Evolutionary conservation across 1,140 invertebrate genomes (phyloP).

Genomic region (Heterodera schachtii): DNA sequence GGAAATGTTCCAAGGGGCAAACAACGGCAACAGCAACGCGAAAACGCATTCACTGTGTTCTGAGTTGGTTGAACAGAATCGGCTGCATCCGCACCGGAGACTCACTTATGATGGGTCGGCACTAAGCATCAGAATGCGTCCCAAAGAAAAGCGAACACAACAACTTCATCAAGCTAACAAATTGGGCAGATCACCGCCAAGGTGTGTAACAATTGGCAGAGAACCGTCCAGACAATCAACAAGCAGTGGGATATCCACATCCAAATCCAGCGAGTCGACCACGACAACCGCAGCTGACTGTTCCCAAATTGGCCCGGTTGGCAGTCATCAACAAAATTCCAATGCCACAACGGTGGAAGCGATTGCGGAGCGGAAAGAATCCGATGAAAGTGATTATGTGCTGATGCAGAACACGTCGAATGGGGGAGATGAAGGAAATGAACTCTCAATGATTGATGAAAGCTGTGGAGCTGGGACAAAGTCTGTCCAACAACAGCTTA

Average conservation of each 20-base stretch:
- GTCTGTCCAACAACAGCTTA: conserved; percentile 15
- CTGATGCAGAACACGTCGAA: conserved; percentile 9
- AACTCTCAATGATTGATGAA: not conserved
- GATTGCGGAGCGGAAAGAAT: conserved; percentile 24
- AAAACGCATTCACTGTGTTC: not conserved
- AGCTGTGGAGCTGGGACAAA: not conserved
- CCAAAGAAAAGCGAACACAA: conserved; percentile 1
- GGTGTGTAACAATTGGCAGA: conserved; percentile 8
- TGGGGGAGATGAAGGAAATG: not conserved
- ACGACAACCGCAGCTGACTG: conserved; percentile 3
- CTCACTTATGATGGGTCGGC: conserved; percentile 11
- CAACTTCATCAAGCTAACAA: not conserved
- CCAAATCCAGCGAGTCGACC: conserved; percentile 16
- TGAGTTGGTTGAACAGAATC: not conserved
- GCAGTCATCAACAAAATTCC: not conserved
- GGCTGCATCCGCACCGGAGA: not conserved
- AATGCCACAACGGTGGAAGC: not conserved
- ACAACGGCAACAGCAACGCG: not conserved
- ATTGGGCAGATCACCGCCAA: not conserved
- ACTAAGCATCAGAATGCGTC: conserved; percentile 10
- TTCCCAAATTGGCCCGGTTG: not conserved
- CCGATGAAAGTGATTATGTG: conserved; percentile 14
- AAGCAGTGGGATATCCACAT: conserved; percentile 29
- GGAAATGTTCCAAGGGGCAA: conserved; percentile 17
- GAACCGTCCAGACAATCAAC: conserved; percentile 16